Evolutionary conservation across 2,888 invertebrate species (phyloP).

Genomic region (Fragum sueziense): DNA sequence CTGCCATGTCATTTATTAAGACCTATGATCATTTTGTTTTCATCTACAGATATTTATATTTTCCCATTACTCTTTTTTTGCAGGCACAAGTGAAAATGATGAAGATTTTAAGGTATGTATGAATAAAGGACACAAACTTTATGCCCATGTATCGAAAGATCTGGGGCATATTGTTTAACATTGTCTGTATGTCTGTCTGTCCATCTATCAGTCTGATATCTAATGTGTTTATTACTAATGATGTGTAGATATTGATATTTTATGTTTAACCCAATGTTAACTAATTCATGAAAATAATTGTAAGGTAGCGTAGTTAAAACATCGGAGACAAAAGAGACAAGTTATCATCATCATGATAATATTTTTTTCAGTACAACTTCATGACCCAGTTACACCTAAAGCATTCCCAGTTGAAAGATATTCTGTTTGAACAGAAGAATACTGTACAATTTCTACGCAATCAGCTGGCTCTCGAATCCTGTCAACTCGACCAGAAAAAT

Average conservation of each 20-base stretch:
- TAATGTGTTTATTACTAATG: too few species aligned
- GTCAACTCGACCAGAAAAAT: neutral
- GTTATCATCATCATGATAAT: too few species aligned
- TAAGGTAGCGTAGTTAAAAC: neutral
- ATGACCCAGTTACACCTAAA: neutral
- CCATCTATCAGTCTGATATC: too few species aligned
- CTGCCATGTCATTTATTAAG: too few species aligned
- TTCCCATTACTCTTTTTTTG: neutral
- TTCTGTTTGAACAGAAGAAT: neutral
- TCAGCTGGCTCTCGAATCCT: neutral
- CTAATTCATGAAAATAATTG: too few species aligned
- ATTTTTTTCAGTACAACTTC: constrained; percentile 16
- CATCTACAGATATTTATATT: neutral
- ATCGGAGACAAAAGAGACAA: neutral
- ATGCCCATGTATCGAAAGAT: too few species aligned
- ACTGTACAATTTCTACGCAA: neutral
- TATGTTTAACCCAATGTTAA: too few species aligned
- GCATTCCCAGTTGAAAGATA: neutral
- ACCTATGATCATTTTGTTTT: too few species aligned
- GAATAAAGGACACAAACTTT: too few species aligned
- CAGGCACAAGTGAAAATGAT: neutral
- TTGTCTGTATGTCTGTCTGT: too few species aligned
- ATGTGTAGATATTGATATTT: too few species aligned
- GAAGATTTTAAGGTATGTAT: neutral
- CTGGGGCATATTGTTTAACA: too few species aligned